Percentiles rank a stretch among this genome's conserved stretches.
Evolutionary conservation across 2,888 invertebrate species (phyloP).

Genomic region (Dryococelus australis): DNA sequence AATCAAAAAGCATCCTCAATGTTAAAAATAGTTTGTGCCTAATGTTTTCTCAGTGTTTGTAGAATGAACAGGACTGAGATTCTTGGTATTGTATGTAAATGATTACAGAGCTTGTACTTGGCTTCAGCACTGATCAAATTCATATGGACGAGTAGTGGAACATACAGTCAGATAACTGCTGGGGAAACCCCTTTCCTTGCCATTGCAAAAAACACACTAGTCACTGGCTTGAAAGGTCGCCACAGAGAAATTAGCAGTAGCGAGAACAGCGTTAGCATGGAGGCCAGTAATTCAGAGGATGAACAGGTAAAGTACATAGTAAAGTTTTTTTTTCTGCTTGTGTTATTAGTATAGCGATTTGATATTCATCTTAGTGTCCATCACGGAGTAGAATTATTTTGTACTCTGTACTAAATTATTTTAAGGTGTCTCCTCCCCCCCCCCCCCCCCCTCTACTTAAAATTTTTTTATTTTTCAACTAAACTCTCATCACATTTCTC

Average conservation of each 20-base stretch:
- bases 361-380: too few species aligned
- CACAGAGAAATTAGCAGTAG: constrained; percentile 66
- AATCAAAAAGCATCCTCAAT: too few species aligned
- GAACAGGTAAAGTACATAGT: constrained; percentile 61
- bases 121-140: constrained; percentile 90
- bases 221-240: constrained; percentile 37
- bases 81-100: constrained; percentile 28
- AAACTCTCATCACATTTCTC: too few species aligned
- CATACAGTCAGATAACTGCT: constrained; percentile 51
- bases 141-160: constrained; percentile 78
- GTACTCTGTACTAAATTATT: too few species aligned
- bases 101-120: constrained; percentile 79
- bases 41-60: too few species aligned
- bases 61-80: background rate
- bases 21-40: too few species aligned
- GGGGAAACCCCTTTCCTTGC: constrained; percentile 50
- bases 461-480: too few species aligned
- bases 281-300: constrained; percentile 81
- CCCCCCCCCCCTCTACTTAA: too few species aligned
- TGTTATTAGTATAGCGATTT: constrained; percentile 24
- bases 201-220: constrained; percentile 46
- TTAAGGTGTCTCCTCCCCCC: too few species aligned
- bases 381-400: too few species aligned
- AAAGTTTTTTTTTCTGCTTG: constrained; percentile 28
- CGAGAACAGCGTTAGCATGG: constrained; percentile 81